A percentile compares a stretch with the other conserved stretches of the same genome.
Conservation (phyloP, 2,888 invertebrate species). For the Notodonta dromedarius region DNA sequence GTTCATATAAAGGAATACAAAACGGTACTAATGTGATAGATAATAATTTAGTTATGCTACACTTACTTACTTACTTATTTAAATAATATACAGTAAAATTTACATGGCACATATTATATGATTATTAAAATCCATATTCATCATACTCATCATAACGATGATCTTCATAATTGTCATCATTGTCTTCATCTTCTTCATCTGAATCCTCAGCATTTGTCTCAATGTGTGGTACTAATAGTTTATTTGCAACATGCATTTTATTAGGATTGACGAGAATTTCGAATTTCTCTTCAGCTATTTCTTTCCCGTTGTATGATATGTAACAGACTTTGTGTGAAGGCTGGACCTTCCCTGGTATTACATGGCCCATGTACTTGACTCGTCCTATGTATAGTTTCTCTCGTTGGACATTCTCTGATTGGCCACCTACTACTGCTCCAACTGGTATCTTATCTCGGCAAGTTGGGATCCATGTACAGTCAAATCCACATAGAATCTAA, state of each 20-base stretch:
- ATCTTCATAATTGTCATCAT: conserved; percentile 7
- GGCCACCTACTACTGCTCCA: conserved; percentile 87
- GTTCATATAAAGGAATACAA: no score
- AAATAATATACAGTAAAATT: no score
- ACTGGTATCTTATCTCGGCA: conserved; percentile 86
- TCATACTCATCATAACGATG: conserved; percentile 19
- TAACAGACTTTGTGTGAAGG: conserved; percentile 88
- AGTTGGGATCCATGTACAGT: conserved; percentile 81
- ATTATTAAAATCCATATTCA: conserved; percentile 14
- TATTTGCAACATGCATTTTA: conserved; percentile 31
- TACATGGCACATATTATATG: neutral
- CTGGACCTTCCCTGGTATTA: conserved; percentile 91
- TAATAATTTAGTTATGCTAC: no score
- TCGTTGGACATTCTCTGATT: conserved; percentile 65
- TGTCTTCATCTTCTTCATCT: conserved; percentile 18
- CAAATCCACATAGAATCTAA: conserved; percentile 66
- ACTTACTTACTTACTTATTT: no score
- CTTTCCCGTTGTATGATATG: conserved; percentile 81
- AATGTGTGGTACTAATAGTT: conserved; percentile 20
- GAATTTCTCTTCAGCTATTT: conserved; percentile 44
- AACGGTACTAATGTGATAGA: no score
- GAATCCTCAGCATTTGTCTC: conserved; percentile 8
- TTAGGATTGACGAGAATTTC: conserved; percentile 56
- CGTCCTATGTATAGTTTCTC: conserved; percentile 87
- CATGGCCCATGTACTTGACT: conserved; percentile 87